Evolutionary conservation across 2,888 invertebrate species (phyloP).

Genomic region (Heliconius charithonia): DNA sequence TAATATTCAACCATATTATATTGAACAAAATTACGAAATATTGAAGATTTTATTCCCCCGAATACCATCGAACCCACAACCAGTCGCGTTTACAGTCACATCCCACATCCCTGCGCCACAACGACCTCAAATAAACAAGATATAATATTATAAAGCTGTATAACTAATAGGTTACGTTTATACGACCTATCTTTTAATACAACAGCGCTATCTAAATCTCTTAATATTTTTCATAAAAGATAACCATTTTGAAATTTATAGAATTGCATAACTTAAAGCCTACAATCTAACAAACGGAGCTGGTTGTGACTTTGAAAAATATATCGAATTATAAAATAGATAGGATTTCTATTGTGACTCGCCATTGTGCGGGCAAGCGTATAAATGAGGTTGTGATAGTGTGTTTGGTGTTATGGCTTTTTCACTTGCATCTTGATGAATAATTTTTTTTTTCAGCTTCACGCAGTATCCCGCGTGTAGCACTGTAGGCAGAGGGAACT

Average conservation of each 20-base stretch:
- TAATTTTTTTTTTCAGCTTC: conserved; percentile 13
- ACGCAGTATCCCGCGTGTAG: background rate
- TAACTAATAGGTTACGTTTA: conserved; percentile 36
- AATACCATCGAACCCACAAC: too few relatives aligned
- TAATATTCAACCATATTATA: too few relatives aligned
- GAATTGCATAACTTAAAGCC: conserved; percentile 60
- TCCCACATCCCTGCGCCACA: too few relatives aligned
- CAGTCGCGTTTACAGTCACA: too few relatives aligned
- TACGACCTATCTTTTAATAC: conserved; percentile 34
- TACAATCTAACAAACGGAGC: conserved; percentile 48
- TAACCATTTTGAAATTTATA: conserved; percentile 60
- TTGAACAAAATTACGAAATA: too few relatives aligned
- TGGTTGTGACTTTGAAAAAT: conserved; percentile 60
- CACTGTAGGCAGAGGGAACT: background rate
- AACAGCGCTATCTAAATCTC: conserved; percentile 65
- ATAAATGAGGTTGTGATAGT: conserved; percentile 52
- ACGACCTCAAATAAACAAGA: background rate
- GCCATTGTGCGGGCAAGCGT: conserved; percentile 48
- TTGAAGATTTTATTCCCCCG: too few relatives aligned
- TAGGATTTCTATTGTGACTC: conserved; percentile 55
- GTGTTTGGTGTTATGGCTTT: conserved; percentile 39
- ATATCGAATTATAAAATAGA: conserved; percentile 56
- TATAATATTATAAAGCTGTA: background rate
- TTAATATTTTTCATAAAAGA: conserved; percentile 63
- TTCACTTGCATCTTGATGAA: conserved; percentile 33